Evolutionary conservation across 2,797 vertebrate species (phyloP), one percentile per base, ranked within the genome.

Genomic region (Aplochiton taeniatus): DNA sequence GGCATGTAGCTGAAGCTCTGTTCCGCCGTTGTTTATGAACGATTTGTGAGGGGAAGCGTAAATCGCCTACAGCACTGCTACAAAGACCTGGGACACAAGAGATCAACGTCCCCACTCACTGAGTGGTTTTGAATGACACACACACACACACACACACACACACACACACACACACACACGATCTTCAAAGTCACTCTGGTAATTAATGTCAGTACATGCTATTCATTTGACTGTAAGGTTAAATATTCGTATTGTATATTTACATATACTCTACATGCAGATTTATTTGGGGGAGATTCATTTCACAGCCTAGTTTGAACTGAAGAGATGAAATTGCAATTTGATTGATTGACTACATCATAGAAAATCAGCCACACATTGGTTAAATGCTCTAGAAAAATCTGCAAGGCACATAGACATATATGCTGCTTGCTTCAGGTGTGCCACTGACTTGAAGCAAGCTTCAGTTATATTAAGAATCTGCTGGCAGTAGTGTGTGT

Each of bases 101-200:
- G 16, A 72, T 63, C 43, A 66, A 50, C 77, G 71, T 57, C 68
- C 11, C 65, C 68, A 53, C 10, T 61, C 54, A 18, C 44, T 48
- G 20, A 69, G 14, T 14, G 8, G 8, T n/a, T 14, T 16, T 14
- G 12, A 8, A 13, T n/a, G 12, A 14, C 17, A 11, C 18, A 11
- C 52, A 1, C 52, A 19, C 51, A 17, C 49, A 31, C 20, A 12
- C 20, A 13, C 13, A 13, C 54, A 3, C 54, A 43, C 54, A 41
- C 54, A 57, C 54, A 14, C 44, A 19, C 51, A 6, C 52, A 13
- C n/a, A 46, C 57, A 17, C 17, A 18, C 11, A 56, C 11, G 42
- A 43, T 61, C 64, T 74, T 77, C 74, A 82, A 65, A 83, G 71
- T 58, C 61, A 61, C 79, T 71, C 69, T 47, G n/a, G 48, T 76